phyloP scores from a whole-genome alignment of 2,888 invertebrate species.

The Ryuthela nishihirai region DNA sequence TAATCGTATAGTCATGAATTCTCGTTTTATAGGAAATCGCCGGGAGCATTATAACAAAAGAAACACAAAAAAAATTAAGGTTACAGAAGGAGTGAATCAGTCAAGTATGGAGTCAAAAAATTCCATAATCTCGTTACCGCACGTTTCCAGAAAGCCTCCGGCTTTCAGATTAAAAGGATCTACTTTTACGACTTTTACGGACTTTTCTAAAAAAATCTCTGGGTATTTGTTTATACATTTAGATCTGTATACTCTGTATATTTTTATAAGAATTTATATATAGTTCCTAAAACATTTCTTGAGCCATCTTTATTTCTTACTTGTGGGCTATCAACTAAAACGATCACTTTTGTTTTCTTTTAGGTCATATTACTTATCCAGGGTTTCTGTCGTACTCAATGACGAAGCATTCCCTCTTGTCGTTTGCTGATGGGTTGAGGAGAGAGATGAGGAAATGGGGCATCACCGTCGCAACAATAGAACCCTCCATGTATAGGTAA shows the following conservation, averaged over 20 bases:
- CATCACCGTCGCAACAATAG: conserved; percentile 15
- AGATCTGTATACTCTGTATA: not conserved
- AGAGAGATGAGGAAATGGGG: conserved; percentile 37
- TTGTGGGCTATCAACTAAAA: too few species aligned
- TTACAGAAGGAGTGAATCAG: too few species aligned
- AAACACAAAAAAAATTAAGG: too few species aligned
- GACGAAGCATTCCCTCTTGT: conserved; percentile 33
- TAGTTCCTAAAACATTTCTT: not conserved
- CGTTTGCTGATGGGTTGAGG: conserved; percentile 31
- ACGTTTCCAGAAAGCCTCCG: too few species aligned
- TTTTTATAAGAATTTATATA: not conserved
- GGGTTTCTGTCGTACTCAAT: conserved; percentile 32
- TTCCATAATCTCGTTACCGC: too few species aligned
- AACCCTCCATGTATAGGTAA: conserved; percentile 35
- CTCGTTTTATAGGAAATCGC: too few species aligned
- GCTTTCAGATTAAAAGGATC: too few species aligned
- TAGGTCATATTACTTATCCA: conserved; percentile 33
- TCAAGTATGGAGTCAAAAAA: too few species aligned
- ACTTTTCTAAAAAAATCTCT: not conserved
- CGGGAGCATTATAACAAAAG: too few species aligned
- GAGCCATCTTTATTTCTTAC: not conserved
- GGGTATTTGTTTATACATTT: not conserved
- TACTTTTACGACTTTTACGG: not conserved
- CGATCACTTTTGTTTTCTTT: too few species aligned
- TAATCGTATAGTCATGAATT: too few species aligned